Evolutionary conservation across 2,888 invertebrate species (phyloP), one percentile per base, ranked within the genome.

Genomic region (Patella caerulea): DNA sequence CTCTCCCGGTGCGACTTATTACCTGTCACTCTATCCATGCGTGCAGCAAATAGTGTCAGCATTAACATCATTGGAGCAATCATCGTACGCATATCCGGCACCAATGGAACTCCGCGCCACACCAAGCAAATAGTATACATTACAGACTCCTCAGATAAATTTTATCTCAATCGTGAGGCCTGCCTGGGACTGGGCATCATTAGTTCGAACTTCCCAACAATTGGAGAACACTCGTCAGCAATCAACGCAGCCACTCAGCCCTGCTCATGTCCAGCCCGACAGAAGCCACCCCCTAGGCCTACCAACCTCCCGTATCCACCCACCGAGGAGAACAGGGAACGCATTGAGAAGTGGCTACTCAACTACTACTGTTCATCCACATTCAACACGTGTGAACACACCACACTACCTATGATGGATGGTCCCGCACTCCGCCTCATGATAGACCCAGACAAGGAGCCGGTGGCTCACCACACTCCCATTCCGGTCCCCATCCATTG

Each of bases 111-210:
- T 15, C 17, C 2, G 14, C 56, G 17, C 17, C 14, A 84, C 72
- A 88, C 85, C 0, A 74, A 81, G n/a, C 85, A 87, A 71, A 84
- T 87, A 59, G 82, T 79, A 0, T 88, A 88, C 75, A 55, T 88
- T 45, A 88, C 86, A 11, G 83, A 83, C 75, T 74, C 53, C 45
- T 79, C 85, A 2, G 83, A 86, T 78, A 85, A 79, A 72, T 24
- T 87, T 0, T 86, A 84, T 79, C 77, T 88, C n/a, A 83, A 82
- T 73, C 75, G 82, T 34, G 84, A 88, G 65, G 85, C 86, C 24
- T 88, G 86, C 71, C 34, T 80, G 4, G 70, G 53, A 3, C 77
- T 87, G 0, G 84, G 87, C 19, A 83, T 87, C 19, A 83, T 87
- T 19, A 34, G 82, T 9, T 71, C 74, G 0, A 73, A 14, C 56